These are phyloP conservation scores for Penaeus vannamei DNA, from an alignment of 1,140 invertebrate species.

Conservation along the genomic window DNA sequence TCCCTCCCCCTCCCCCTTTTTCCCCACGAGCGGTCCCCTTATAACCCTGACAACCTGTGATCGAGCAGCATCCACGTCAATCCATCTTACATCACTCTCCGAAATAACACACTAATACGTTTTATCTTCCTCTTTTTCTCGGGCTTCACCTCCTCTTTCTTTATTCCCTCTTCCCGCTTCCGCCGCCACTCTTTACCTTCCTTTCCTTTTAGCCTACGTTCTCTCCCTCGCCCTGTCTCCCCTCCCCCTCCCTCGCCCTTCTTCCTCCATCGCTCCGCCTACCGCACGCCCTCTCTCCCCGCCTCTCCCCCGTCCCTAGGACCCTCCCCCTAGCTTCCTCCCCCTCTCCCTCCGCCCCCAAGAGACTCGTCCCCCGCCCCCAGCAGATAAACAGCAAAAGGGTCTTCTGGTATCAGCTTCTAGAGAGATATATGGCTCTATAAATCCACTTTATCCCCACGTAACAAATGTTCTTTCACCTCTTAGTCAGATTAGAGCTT, in stretches of 20 bases:
- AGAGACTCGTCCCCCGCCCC: slow-evolving; percentile 5
- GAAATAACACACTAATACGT: no score
- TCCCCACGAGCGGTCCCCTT: no score
- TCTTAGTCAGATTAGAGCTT: slow-evolving; percentile 67
- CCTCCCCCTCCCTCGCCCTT: background rate
- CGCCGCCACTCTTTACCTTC: background rate
- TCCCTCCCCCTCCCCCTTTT: no score
- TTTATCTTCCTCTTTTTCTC: no score
- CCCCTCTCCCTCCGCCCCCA: background rate
- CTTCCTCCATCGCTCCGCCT: background rate
- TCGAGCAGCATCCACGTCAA: no score
- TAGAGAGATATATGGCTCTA: slow-evolving; percentile 63
- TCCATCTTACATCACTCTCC: no score
- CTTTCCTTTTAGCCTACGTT: background rate
- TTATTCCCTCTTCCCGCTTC: background rate
- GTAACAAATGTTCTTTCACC: slow-evolving; percentile 67
- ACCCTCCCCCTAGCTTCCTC: background rate
- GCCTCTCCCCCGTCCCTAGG: background rate
- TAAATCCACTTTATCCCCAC: slow-evolving; percentile 65
- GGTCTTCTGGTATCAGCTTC: slow-evolving; percentile 59
- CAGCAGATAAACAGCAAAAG: slow-evolving; percentile 63
- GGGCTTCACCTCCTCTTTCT: background rate
- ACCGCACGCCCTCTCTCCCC: background rate
- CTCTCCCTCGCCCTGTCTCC: slow-evolving; percentile 4
- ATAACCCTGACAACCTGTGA: no score